Base-by-base conservation (phyloP, 2,797 vertebrate species). In the Pantherophis alleghaniensis region DNA sequence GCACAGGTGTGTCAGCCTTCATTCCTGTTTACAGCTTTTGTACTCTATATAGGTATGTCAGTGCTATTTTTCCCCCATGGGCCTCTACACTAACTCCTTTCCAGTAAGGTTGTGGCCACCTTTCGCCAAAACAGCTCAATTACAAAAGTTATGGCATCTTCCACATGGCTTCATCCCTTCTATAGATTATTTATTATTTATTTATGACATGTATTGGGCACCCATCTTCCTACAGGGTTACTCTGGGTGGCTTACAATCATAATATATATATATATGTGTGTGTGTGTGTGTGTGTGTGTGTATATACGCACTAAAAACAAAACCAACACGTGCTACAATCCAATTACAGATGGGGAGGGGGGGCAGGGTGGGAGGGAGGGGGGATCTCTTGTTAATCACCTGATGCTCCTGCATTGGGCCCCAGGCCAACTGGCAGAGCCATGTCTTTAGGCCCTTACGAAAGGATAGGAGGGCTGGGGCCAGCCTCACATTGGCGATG, bases 31-130 rank as follows among this genome's bases (percentile, higher is more conserved):
- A 57, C 86, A 60, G 53, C 51, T 0, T 0, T 7, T 47, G 0
- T 59, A 12, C 57, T 95, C 90, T 69, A 37, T 90, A 79, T 92
- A 90, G 18, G 96, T 97, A 94, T 96, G 97, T 96, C 55, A 1
- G 26, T 0, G 0, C 13, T n/a, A 0, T n/a, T 11, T 6, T 59
- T 5, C 5, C 28, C 3, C 24, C 3, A 32, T n/a, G 53, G 6
- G 26, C 5, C 14, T 32, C 42, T 26, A 5, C 28, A 37, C 9
- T 16, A 5, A 28, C 7, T 13, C 56, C 13, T 57, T 12, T 14
- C 37, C 69, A 53, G 32, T 18, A 47, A 28, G 5, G 2, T 10
- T 1, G 12, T 11, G 11, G 11, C 26, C 53, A 13, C 12, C 47
- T 63, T 51, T n/a, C 24, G 2, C 4, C 10, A 47, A 56, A 66